Conservation (phyloP, 2,888 invertebrate species). For the Sesamia inferens region DNA sequence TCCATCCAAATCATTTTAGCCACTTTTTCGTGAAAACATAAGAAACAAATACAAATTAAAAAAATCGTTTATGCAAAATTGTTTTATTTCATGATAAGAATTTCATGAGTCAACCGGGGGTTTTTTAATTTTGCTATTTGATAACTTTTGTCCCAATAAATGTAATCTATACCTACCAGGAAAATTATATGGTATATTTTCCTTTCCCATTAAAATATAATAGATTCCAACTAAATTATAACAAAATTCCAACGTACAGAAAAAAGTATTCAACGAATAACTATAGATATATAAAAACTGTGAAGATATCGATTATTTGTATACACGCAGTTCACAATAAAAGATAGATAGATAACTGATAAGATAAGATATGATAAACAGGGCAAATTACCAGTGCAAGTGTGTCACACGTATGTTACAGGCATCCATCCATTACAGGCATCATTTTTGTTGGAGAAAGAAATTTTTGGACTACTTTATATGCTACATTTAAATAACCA, state of each 20-base stretch:
- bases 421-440: background rate
- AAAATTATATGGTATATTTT: background rate
- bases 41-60: too few species aligned
- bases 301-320: slow-evolving; percentile 22
- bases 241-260: background rate
- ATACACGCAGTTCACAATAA: slow-evolving; percentile 31
- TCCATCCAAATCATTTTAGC: too few species aligned
- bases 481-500: too few species aligned
- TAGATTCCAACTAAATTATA: background rate
- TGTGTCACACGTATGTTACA: slow-evolving; percentile 48
- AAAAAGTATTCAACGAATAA: background rate
- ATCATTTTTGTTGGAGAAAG: too few species aligned
- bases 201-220: background rate
- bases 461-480: too few species aligned
- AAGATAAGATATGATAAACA: slow-evolving; percentile 41
- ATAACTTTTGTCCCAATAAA: too few species aligned
- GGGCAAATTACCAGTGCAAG: slow-evolving; percentile 36
- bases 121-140: background rate
- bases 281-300: slow-evolving; percentile 1
- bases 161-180: slow-evolving; percentile 5
- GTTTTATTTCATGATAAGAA: background rate
- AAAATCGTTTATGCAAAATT: background rate
- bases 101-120: background rate
- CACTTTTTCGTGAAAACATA: too few species aligned
- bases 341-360: slow-evolving; percentile 30